Conservation (phyloP, 2,888 invertebrate genomes). For the Fragum fragum region DNA sequence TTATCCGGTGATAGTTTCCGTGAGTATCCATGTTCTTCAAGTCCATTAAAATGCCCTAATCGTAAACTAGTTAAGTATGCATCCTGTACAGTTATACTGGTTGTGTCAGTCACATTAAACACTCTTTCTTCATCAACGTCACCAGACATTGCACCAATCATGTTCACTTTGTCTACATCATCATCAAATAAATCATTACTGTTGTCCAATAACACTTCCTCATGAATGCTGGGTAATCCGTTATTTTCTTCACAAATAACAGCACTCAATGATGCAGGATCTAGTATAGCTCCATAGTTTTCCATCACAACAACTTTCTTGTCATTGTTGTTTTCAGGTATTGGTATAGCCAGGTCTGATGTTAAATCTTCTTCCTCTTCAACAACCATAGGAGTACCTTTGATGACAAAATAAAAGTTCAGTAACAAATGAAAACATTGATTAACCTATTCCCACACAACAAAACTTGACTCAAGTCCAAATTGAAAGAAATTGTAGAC, state of each 20-base stretch:
- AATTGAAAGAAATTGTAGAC: too few species aligned
- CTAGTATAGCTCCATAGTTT: slow-evolving; percentile 43
- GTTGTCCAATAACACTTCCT: slow-evolving; percentile 20
- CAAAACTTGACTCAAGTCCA: too few species aligned
- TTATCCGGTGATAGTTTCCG: slow-evolving; percentile 28
- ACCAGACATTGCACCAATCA: neutral
- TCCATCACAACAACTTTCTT: slow-evolving; percentile 62
- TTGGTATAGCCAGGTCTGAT: slow-evolving; percentile 14
- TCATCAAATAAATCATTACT: slow-evolving; percentile 36
- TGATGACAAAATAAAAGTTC: too few species aligned
- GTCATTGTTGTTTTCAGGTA: slow-evolving; percentile 48
- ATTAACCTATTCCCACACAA: too few species aligned
- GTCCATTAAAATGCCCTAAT: slow-evolving; percentile 65
- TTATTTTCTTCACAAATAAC: slow-evolving; percentile 38
- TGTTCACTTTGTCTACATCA: neutral
- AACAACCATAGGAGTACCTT: slow-evolving; percentile 2
- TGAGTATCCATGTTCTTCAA: slow-evolving; percentile 60
- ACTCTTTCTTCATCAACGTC: slow-evolving; percentile 54
- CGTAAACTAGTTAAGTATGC: slow-evolving; percentile 63
- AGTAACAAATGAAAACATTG: too few species aligned
- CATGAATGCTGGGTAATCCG: slow-evolving; percentile 6
- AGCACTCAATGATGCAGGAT: slow-evolving; percentile 55
- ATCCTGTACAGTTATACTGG: slow-evolving; percentile 59
- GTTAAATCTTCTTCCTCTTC: slow-evolving; percentile 8
- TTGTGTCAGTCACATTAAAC: slow-evolving; percentile 59